Evolutionary conservation across 2,113 vertebrate genomes (phyloP).

Genomic region (Trogon melanurus): DNA sequence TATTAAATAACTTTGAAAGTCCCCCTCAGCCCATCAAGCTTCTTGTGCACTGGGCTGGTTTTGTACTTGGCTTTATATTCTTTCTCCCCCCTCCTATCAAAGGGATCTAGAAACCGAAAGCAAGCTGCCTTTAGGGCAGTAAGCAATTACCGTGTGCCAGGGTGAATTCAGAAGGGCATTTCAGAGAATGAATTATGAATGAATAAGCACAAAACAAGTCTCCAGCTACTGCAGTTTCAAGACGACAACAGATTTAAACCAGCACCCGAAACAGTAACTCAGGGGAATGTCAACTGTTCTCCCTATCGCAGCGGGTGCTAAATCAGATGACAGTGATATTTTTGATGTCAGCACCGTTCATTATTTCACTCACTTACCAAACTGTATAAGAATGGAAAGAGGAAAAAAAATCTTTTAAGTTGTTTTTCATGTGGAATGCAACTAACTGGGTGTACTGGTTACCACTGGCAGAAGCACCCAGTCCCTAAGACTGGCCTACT

Average conservation of each 20-base stretch:
- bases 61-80: background rate
- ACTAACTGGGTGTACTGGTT: background rate
- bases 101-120: background rate
- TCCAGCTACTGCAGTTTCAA: background rate
- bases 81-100: background rate
- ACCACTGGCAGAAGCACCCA: background rate
- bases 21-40: background rate
- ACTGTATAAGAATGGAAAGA: background rate
- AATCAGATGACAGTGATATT: background rate
- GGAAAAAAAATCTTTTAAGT: background rate
- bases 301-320: background rate
- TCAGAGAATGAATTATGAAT: background rate
- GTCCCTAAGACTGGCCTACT: background rate
- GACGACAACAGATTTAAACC: background rate
- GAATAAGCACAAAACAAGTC: background rate
- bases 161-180: background rate
- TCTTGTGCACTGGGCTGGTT: background rate
- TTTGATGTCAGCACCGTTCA: background rate
- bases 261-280: slow-evolving; percentile 12
- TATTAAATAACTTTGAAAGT: background rate
- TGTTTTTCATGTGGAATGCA: background rate
- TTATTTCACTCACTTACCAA: background rate
- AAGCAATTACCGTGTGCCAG: background rate
- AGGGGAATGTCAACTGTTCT: background rate
- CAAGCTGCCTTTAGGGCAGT: slow-evolving; percentile 21